Evolutionary conservation across 2,113 vertebrate genomes (phyloP).

Genomic region (Sus scrofa): DNA sequence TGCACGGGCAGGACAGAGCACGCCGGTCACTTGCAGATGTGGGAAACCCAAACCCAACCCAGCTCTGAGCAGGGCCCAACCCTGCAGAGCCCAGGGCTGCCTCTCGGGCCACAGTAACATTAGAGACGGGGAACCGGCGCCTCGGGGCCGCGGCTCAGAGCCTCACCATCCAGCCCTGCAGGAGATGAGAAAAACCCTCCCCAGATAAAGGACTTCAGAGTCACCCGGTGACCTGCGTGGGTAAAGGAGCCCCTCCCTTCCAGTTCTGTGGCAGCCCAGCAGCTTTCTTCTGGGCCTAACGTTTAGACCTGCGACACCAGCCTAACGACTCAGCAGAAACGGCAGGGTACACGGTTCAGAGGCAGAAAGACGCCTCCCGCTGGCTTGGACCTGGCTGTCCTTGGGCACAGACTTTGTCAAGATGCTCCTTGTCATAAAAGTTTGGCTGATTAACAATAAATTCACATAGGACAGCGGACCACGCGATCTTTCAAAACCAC

Average conservation of each 20-base stretch:
- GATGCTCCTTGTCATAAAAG: background rate
- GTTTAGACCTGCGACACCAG: fast-evolving
- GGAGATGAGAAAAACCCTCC: background rate
- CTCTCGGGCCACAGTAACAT: fast-evolving
- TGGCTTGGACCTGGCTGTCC: no score
- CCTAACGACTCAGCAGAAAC: fast-evolving
- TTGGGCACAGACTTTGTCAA: background rate
- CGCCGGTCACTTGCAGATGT: background rate
- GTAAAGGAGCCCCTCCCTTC: background rate
- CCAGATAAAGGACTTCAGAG: no score
- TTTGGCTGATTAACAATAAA: background rate
- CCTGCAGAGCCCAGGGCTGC: background rate
- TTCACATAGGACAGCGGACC: background rate
- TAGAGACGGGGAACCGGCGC: fast-evolving
- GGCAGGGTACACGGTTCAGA: background rate
- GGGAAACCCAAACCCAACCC: background rate
- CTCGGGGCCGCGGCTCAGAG: fast-evolving
- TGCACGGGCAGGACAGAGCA: background rate
- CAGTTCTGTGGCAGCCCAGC: no score
- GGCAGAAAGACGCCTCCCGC: fast-evolving
- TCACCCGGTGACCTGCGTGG: no score
- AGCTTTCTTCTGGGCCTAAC: background rate
- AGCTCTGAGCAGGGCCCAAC: background rate
- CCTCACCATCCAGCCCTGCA: fast-evolving
- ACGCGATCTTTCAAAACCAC: fast-evolving